These are phyloP conservation scores for Cynocephalus volans DNA, from an alignment of 2,113 vertebrate species.

Conservation along the genomic window DNA sequence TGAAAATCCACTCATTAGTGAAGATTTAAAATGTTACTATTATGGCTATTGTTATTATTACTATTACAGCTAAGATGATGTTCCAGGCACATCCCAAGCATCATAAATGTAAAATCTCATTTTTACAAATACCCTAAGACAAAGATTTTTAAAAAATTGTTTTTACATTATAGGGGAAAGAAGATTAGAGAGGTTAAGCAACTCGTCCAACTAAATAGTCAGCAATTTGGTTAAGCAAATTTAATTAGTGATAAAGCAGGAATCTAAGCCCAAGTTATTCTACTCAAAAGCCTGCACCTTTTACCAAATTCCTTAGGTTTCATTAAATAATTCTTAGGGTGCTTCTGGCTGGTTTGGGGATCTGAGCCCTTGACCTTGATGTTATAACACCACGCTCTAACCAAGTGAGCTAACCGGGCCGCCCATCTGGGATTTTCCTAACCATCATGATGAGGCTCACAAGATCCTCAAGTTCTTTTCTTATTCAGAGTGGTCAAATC, in stretches of 20 bases:
- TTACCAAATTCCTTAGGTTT: not conserved
- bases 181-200: not conserved
- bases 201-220: not conserved
- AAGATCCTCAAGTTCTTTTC: not conserved
- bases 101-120: conserved; percentile 4
- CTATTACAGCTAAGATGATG: not conserved
- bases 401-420: too few relatives aligned
- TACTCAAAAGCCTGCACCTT: not conserved
- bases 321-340: not conserved
- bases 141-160: not conserved
- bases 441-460: not conserved
- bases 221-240: not conserved
- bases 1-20: not conserved
- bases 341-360: not conserved
- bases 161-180: not conserved
- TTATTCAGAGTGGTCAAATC: not conserved
- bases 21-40: not conserved
- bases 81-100: not conserved
- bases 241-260: not conserved
- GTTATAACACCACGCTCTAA: too few relatives aligned
- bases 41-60: not conserved
- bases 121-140: not conserved
- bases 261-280: not conserved
- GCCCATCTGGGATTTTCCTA: not conserved
- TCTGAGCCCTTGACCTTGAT: too few relatives aligned